Evolutionary conservation across 2,113 vertebrate species (phyloP).

Genomic region (Naja naja): DNA sequence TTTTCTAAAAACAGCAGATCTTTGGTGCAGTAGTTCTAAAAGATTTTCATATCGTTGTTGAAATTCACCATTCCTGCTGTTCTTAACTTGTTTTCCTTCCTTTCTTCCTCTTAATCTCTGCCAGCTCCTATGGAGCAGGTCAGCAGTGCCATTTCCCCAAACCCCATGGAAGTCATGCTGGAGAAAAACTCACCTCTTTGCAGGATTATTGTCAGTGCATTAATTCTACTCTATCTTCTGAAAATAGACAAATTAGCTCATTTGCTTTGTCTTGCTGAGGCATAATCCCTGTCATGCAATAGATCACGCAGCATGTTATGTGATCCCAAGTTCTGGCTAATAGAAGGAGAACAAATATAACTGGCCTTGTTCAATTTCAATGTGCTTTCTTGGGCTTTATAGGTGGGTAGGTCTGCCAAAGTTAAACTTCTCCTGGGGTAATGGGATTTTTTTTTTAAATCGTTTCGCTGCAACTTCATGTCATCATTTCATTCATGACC

Average conservation of each 20-base stretch:
- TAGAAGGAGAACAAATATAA: neutral
- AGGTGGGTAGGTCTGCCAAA: neutral
- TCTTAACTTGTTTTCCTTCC: neutral
- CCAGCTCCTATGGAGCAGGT: neutral
- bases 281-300: neutral
- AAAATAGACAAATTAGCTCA: neutral
- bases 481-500: neutral
- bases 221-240: neutral
- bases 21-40: neutral
- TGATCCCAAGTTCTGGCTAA: neutral
- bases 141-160: neutral
- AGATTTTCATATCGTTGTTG: neutral
- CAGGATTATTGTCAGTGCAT: neutral
- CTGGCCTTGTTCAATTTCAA: accelerated
- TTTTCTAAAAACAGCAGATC: neutral
- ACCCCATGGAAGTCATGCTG: neutral
- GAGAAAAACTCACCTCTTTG: slow-evolving; percentile 7
- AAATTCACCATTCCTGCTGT: neutral
- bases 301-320: neutral
- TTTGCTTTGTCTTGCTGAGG: neutral
- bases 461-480: neutral
- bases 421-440: neutral
- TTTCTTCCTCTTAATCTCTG: neutral
- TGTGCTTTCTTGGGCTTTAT: neutral
- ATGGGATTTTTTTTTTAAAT: neutral